A percentile compares a stretch with the other conserved stretches of the same genome.
Evolutionary conservation across 2,113 vertebrate species (phyloP).

Genomic region (Gymnobelideus leadbeateri): DNA sequence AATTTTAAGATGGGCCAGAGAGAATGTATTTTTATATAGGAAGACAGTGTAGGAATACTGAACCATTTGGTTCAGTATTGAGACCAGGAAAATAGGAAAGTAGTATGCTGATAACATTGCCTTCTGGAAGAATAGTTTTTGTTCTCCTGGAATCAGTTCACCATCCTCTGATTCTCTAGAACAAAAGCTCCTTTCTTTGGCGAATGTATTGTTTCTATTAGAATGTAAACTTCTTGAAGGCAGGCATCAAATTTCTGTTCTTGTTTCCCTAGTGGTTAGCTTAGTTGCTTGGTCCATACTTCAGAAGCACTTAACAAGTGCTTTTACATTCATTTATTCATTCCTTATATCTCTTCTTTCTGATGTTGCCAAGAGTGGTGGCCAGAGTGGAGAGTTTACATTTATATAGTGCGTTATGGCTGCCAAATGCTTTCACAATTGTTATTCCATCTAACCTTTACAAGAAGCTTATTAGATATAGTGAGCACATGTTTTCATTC

Average conservation of each 20-base stretch:
- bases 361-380: neutral
- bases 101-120: neutral
- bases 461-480: neutral
- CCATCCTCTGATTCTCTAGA: neutral
- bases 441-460: neutral
- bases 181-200: neutral
- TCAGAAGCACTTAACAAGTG: neutral
- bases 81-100: neutral
- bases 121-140: neutral
- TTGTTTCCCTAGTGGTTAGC: neutral
- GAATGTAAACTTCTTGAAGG: neutral
- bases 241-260: neutral
- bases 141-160: neutral
- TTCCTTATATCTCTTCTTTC: neutral
- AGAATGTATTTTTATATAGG: neutral
- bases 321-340: neutral
- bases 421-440: neutral
- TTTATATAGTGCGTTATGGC: neutral
- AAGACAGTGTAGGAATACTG: neutral
- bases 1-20: neutral
- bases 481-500: neutral
- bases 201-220: neutral
- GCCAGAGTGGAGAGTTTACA: neutral
- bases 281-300: neutral
- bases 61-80: neutral